phyloP scores from a whole-genome alignment of 2,113 vertebrate genomes.

The Diadophis punctatus region DNA sequence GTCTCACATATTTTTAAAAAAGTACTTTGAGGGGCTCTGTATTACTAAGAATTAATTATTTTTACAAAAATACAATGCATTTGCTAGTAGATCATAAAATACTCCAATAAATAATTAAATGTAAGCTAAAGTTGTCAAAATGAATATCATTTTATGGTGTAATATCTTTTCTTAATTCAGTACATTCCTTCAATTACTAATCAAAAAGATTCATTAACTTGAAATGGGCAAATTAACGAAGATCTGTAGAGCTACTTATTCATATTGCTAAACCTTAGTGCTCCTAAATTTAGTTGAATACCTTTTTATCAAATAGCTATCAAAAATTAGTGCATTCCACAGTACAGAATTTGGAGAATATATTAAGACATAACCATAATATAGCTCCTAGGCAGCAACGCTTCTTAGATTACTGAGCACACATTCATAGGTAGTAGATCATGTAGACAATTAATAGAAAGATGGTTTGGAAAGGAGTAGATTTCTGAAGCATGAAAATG shows the following conservation, averaged over 20 bases:
- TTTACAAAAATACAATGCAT: constrained; percentile 8
- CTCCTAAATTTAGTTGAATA: constrained; percentile 19
- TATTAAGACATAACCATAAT: background rate
- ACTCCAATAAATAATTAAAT: constrained; percentile 34
- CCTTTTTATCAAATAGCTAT: constrained; percentile 25
- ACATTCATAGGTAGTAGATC: background rate
- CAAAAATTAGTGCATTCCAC: constrained; percentile 11
- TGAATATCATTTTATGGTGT: constrained; percentile 25
- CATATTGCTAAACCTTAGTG: constrained; percentile 7
- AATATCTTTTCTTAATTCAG: constrained; percentile 23
- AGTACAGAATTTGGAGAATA: background rate
- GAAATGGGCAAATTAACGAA: constrained; percentile 17
- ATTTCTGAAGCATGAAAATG: background rate
- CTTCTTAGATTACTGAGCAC: background rate
- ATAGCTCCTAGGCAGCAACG: background rate
- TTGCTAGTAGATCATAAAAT: constrained; percentile 23
- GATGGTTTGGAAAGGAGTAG: background rate
- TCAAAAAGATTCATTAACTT: constrained; percentile 33
- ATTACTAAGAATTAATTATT: constrained; percentile 21
- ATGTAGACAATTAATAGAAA: background rate
- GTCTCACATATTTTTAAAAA: constrained; percentile 11
- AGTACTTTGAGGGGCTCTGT: constrained; percentile 12
- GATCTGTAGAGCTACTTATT: constrained; percentile 23
- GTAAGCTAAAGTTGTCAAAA: constrained; percentile 30
- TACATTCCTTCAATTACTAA: constrained; percentile 29